phyloP scores from a whole-genome alignment of 64 coral and sea anemone species.

The Stichodactyla helianthus region DNA sequence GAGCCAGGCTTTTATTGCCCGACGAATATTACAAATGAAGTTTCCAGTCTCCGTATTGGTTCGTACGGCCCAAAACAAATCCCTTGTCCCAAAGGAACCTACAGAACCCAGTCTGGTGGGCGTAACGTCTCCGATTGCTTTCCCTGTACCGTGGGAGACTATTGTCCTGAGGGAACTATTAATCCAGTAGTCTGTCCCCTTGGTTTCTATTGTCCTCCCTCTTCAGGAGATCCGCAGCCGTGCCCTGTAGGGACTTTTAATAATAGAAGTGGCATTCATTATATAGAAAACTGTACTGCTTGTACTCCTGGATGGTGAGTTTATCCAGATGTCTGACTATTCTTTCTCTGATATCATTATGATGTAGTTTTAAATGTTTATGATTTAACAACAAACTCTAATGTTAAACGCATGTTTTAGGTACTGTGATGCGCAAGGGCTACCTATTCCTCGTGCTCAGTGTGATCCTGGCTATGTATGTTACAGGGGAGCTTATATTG shows the following conservation, averaged over 20 bases:
- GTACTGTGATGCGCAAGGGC: constrained; percentile 96
- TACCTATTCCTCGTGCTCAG: constrained; percentile 88
- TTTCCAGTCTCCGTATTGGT: constrained; percentile 58
- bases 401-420: constrained; percentile 9
- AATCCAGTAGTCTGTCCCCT: constrained; percentile 64
- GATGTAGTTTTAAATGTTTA: too few relatives aligned
- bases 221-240: constrained; percentile 86
- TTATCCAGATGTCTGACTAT: not conserved
- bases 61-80: constrained; percentile 87
- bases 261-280: constrained; percentile 60
- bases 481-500: constrained; percentile 78
- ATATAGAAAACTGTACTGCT: constrained; percentile 79
- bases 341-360: not conserved
- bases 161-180: constrained; percentile 76
- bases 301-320: constrained; percentile 97
- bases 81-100: constrained; percentile 83
- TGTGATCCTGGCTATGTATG: constrained; percentile 93
- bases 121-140: constrained; percentile 65
- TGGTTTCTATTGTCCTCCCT: constrained; percentile 89
- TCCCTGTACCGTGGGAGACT: constrained; percentile 61
- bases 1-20: constrained; percentile 84
- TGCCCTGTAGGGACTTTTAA: constrained; percentile 88
- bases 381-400: not conserved
- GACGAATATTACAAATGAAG: constrained; percentile 91
- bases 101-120: constrained; percentile 56